Evolutionary conservation across 1,140 invertebrate genomes (phyloP).

Genomic region (Gryon sp.): DNA sequence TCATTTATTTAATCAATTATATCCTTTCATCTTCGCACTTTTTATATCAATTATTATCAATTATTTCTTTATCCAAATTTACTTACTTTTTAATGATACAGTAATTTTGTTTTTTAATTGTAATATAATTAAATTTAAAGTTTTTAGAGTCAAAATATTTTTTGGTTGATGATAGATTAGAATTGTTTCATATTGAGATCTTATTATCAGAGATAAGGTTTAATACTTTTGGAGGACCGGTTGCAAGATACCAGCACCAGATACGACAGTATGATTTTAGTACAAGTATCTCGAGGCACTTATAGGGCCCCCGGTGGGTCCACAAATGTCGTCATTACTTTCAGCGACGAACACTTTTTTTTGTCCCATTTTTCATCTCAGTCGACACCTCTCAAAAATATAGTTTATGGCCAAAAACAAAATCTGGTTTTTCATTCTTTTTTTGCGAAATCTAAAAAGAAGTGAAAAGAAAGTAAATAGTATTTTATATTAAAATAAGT

Average conservation of each 20-base stretch:
- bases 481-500: too few relatives aligned
- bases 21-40: too few relatives aligned
- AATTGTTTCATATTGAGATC: too few relatives aligned
- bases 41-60: too few relatives aligned
- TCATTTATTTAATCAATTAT: too few relatives aligned
- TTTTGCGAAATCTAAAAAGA: too few relatives aligned
- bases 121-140: too few relatives aligned
- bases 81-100: too few relatives aligned
- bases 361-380: slow-evolving; percentile 30
- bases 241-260: slow-evolving; percentile 48
- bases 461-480: background rate
- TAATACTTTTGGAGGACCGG: slow-evolving; percentile 65
- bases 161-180: too few relatives aligned
- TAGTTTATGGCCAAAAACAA: slow-evolving; percentile 10
- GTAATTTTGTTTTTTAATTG: too few relatives aligned
- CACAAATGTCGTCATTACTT: slow-evolving; percentile 58
- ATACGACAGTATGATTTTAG: slow-evolving; percentile 52
- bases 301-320: slow-evolving; percentile 19
- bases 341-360: slow-evolving; percentile 35
- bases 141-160: too few relatives aligned
- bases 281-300: slow-evolving; percentile 53
- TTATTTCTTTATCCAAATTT: too few relatives aligned
- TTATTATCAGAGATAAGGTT: slow-evolving; percentile 64
- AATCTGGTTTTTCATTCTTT: background rate
- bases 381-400: slow-evolving; percentile 35